Conservation (phyloP, 2,113 vertebrate genomes). For the Pelmatolapia mariae region DNA sequence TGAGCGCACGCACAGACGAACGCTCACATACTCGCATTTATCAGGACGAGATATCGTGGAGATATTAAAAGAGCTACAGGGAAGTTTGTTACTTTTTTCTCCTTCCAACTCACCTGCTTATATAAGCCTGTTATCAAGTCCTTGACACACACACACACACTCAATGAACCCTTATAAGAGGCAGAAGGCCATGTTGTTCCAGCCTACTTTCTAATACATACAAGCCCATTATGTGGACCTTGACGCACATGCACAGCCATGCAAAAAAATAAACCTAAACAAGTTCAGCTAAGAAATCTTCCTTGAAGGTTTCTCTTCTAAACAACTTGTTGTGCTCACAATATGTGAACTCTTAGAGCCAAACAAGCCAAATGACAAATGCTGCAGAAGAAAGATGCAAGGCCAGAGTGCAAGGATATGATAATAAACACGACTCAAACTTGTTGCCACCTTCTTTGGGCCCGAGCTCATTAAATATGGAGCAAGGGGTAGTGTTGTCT, state of each 20-base stretch:
- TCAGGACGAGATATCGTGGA: not conserved
- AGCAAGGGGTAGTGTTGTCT: not conserved
- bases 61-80: constrained; percentile 39
- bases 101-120: constrained; percentile 37
- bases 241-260: not conserved
- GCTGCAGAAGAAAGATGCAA: not conserved
- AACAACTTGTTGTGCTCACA: not conserved
- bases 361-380: not conserved
- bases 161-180: not conserved
- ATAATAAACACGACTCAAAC: not conserved
- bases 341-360: not conserved
- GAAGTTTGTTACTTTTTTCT: constrained; percentile 32
- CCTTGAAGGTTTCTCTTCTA: not conserved
- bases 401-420: not conserved
- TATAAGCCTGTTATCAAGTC: constrained; percentile 50
- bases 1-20: not conserved
- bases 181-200: constrained; percentile 21
- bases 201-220: not conserved
- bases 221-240: constrained; percentile 15
- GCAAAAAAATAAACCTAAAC: not conserved
- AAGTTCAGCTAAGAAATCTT: not conserved
- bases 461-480: not conserved
- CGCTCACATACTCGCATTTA: not conserved
- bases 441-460: not conserved
- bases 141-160: not conserved